These are phyloP conservation scores for Trichopoda pennipes DNA, from an alignment of 2,888 invertebrate genomes.

Conservation along the genomic window DNA sequence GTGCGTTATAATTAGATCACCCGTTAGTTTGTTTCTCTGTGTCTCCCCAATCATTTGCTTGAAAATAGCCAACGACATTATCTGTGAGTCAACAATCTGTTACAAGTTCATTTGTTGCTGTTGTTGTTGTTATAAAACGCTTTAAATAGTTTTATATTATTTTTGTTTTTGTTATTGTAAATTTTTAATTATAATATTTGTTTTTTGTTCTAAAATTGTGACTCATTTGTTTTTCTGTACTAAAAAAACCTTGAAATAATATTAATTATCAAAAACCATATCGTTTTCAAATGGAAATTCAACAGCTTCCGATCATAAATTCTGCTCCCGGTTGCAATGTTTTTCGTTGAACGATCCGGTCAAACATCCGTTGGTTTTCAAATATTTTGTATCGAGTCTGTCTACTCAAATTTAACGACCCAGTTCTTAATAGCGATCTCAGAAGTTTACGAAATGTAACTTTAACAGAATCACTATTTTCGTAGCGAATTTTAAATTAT, in stretches of 20 bases:
- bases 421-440: no score
- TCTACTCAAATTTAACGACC: no score
- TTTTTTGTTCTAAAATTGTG: not conserved
- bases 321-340: no score
- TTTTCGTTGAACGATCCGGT: no score
- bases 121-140: conserved; percentile 3
- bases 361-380: no score
- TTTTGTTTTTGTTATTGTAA: not conserved
- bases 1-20: no score
- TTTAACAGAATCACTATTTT: no score
- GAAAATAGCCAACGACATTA: not conserved
- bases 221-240: conserved; percentile 24
- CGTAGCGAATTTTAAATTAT: conserved; percentile 28
- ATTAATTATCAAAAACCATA: conserved; percentile 27
- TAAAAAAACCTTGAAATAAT: conserved; percentile 23
- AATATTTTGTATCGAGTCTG: no score
- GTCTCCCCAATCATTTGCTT: no score
- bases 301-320: no score
- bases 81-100: conserved; percentile 24
- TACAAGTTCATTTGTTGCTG: conserved; percentile 37
- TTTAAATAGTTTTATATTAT: not conserved
- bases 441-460: no score
- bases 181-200: conserved; percentile 25
- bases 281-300: not conserved
- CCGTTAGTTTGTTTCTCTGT: no score